Evolutionary conservation across 2,888 invertebrate genomes (phyloP).

Genomic region (Tipula unca): DNA sequence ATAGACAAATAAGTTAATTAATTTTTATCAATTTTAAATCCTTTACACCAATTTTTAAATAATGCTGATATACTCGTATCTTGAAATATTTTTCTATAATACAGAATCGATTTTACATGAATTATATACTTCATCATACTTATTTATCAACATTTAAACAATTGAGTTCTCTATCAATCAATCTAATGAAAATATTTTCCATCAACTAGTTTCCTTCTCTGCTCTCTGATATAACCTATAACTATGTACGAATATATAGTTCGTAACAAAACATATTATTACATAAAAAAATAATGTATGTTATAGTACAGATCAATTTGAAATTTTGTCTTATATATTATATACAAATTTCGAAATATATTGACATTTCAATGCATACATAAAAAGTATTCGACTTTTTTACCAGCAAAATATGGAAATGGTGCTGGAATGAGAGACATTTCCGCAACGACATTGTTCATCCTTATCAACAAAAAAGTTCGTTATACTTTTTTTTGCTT

Average conservation of each 20-base stretch:
- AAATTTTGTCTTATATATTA: not conserved
- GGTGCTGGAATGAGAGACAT: not conserved
- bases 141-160: not conserved
- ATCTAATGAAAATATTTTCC: not conserved
- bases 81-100: not conserved
- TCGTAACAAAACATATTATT: not conserved
- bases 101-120: not conserved
- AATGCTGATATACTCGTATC: not conserved
- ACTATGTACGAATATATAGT: not conserved
- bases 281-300: no score
- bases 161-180: not conserved
- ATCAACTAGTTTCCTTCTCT: not conserved
- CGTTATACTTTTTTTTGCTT: not conserved
- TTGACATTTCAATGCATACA: not conserved
- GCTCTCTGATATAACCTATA: no score
- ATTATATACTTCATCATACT: not conserved
- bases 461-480: not conserved
- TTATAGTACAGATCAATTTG: not conserved
- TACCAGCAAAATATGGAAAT: not conserved
- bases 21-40: not conserved
- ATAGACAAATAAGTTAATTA: not conserved
- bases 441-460: not conserved
- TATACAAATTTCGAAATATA: not conserved
- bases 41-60: not conserved
- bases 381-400: not conserved